Evolutionary conservation across 2,113 vertebrate species (phyloP).

Genomic region (Rhinichthys klamathensis): DNA sequence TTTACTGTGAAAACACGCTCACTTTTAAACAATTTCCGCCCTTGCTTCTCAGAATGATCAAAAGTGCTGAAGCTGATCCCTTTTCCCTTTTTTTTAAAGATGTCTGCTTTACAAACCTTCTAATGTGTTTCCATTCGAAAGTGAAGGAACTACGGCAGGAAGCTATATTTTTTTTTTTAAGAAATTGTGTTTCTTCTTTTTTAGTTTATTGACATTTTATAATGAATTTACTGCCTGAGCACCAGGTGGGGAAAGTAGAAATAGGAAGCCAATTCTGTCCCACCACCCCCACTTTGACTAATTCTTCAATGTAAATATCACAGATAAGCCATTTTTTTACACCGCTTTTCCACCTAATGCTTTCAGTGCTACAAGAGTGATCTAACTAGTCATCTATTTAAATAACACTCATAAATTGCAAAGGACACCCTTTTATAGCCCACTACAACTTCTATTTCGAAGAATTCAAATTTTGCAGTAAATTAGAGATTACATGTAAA

Average conservation of each 20-base stretch:
- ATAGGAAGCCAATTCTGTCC: conserved; percentile 49
- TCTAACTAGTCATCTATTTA: not conserved
- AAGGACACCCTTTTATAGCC: not conserved
- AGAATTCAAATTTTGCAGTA: not conserved
- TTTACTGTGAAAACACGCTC: conserved; percentile 63
- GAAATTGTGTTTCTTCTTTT: conserved; percentile 61
- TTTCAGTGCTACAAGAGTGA: not conserved
- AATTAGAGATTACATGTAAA: not conserved
- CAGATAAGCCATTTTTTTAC: not conserved
- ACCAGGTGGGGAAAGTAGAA: conserved; percentile 69
- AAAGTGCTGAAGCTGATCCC: conserved; percentile 60
- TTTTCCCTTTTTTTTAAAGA: conserved; percentile 60
- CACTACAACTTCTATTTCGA: not conserved
- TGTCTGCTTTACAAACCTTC: conserved; percentile 59
- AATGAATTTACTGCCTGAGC: conserved; percentile 72
- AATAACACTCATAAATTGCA: not conserved
- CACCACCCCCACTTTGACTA: conserved; percentile 45
- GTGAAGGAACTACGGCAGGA: conserved; percentile 63
- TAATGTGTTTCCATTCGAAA: conserved; percentile 73
- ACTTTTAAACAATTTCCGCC: conserved; percentile 62
- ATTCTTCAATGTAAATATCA: not conserved
- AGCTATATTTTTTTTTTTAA: conserved; percentile 71
- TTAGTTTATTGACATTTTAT: conserved; percentile 72
- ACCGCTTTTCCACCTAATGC: not conserved
- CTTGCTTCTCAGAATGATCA: conserved; percentile 65